phyloP scores from a whole-genome alignment of 2,888 invertebrate species.

The Sphecodes monilicornis region DNA sequence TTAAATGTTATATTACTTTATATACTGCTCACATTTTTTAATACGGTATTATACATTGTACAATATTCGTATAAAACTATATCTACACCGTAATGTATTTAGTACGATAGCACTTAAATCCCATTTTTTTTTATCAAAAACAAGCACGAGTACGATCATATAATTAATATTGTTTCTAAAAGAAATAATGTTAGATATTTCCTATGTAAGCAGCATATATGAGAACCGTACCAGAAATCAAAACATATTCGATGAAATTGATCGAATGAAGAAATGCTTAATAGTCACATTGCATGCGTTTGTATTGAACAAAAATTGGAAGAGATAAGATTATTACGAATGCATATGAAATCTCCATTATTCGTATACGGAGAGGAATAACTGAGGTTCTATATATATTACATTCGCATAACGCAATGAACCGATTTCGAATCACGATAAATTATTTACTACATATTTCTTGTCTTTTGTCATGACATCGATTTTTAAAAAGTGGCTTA shows the following conservation, averaged over 20 bases:
- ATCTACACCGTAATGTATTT: conserved; percentile 7
- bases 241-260: background rate
- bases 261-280: background rate
- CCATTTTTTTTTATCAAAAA: background rate
- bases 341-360: conserved; percentile 2
- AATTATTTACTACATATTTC: conserved; percentile 31
- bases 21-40: conserved; percentile 10
- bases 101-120: too few relatives aligned
- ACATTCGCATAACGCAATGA: background rate
- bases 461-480: conserved; percentile 19
- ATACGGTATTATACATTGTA: conserved; percentile 35
- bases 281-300: background rate
- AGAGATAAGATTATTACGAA: background rate
- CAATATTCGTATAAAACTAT: conserved; percentile 48
- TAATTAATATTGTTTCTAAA: background rate
- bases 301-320: background rate
- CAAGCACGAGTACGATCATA: background rate
- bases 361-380: background rate
- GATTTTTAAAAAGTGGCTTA: conserved; percentile 15
- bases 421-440: conserved; percentile 15
- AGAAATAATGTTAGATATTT: background rate
- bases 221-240: background rate
- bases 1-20: background rate
- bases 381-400: background rate
- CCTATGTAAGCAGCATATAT: background rate